Conservation (phyloP, 2,113 vertebrate species). For the Bubo scandiacus region DNA sequence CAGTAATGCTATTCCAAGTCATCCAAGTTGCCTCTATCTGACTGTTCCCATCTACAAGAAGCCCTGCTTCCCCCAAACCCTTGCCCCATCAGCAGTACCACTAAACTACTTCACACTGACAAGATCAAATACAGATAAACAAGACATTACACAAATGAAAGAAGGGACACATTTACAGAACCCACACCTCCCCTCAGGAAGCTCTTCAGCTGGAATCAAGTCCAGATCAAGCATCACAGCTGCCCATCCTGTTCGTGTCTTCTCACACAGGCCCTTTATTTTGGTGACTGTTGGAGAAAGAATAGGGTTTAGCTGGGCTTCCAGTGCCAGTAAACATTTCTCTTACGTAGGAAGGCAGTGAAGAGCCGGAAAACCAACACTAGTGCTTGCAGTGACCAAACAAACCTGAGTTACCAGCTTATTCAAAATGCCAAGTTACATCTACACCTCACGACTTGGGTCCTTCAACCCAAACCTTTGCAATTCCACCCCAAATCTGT, state of each 20-base stretch:
- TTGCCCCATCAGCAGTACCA: too few species aligned
- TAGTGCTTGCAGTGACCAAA: not conserved
- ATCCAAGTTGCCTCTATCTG: too few species aligned
- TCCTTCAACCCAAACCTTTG: not conserved
- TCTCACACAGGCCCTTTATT: not conserved
- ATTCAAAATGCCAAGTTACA: not conserved
- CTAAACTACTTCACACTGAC: fast-evolving
- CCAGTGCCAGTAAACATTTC: not conserved
- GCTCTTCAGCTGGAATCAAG: not conserved
- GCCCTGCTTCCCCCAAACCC: not conserved
- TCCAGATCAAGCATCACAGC: not conserved
- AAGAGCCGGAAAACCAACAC: not conserved
- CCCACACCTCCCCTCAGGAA: not conserved
- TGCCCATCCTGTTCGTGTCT: too few species aligned
- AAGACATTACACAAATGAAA: too few species aligned
- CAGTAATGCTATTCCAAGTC: not conserved
- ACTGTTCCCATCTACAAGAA: fast-evolving
- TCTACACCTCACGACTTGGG: not conserved
- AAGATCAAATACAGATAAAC: not conserved
- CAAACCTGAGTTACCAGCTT: fast-evolving
- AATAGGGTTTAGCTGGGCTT: too few species aligned
- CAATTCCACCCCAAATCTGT: not conserved
- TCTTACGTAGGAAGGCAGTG: fast-evolving
- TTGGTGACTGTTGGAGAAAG: not conserved
- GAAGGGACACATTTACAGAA: not conserved